phyloP scores from a whole-genome alignment of 2,797 vertebrate species.

The Percopsis omiscomaycus region DNA sequence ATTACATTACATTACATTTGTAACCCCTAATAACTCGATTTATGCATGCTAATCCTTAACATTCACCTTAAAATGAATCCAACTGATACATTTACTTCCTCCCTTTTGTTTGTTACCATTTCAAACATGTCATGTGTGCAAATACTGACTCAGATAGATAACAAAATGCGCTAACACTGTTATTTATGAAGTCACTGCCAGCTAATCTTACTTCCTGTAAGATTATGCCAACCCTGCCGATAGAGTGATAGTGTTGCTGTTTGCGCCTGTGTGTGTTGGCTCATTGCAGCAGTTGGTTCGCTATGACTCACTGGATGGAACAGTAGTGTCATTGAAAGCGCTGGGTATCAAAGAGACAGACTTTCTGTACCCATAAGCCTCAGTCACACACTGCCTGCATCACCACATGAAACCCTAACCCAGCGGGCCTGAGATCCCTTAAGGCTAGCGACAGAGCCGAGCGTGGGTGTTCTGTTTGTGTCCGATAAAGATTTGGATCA shows the following conservation, averaged over 20 bases:
- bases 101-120: no score
- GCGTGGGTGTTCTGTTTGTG: slow-evolving; percentile 68
- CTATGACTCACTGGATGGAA: slow-evolving; percentile 50
- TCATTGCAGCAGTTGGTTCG: slow-evolving; percentile 24
- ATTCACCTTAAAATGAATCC: no score
- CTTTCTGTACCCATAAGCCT: slow-evolving; percentile 35
- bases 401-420: slow-evolving; percentile 59
- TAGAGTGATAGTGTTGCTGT: slow-evolving; percentile 33
- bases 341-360: slow-evolving; percentile 61
- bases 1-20: no score
- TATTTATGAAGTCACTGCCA: slow-evolving; percentile 30
- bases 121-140: slow-evolving; percentile 12
- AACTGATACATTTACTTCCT: no score
- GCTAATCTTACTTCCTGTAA: slow-evolving; percentile 23
- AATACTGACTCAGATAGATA: slow-evolving; percentile 25
- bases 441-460: slow-evolving; percentile 52
- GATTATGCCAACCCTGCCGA: slow-evolving; percentile 22
- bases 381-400: slow-evolving; percentile 54
- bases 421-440: slow-evolving; percentile 57
- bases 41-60: no score
- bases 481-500: slow-evolving; percentile 69
- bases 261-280: slow-evolving; percentile 9
- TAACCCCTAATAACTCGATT: no score
- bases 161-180: slow-evolving; percentile 29
- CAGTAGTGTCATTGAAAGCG: slow-evolving; percentile 42